Base-by-base conservation (phyloP, 1,140 invertebrate genomes). In the Druon quercuslanigerum region DNA sequence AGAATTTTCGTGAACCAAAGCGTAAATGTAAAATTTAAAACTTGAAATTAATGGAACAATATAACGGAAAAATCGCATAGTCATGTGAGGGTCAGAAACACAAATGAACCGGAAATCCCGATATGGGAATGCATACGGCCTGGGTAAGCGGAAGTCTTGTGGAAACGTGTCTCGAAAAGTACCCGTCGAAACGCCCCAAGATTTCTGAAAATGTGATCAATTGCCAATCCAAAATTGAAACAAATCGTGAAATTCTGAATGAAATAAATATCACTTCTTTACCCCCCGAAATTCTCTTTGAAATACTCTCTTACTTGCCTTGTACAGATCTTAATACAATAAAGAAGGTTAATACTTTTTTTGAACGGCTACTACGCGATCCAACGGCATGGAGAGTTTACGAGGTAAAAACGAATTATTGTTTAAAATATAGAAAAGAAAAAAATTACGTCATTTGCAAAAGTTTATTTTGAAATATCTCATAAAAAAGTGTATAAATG, bases 341-440 rank as follows among this genome's bases (percentile, higher is more conserved):
- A 2, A 73, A 75, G 13, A 73, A 74, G 16, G 85, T 88, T 3
- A 87, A 82, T 16, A 56, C 46, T 5, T 74, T 80, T 5, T 87
- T 89, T 57, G 71, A 83, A 16, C 33, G 54, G 1, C 20, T 88
- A 19, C 78, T 79, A 1, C 56, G 75, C n/a, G 83, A 86, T 14
- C 85, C 86, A 7, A 57, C 74, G 9, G 72, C 87, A 25, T 89
- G 85, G 87, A 84, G 79, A 78, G 70, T 52, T 70, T 88, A 87
- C 82, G 84, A 87, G 87, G 87, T 88, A 52, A 52, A 77, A 72
- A 40, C 9, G 70, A 19, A 71, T 51, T 70, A 52, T 19, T 71
- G 25, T 51, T 19, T 1, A 60, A 73, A 71, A 70, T 12, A 33
- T 5, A 33, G 25, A 33, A 33, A 33, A 33, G 25, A 5, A 33